Conservation (phyloP, 2,113 vertebrate species). For the Gopherus flavomarginatus region DNA sequence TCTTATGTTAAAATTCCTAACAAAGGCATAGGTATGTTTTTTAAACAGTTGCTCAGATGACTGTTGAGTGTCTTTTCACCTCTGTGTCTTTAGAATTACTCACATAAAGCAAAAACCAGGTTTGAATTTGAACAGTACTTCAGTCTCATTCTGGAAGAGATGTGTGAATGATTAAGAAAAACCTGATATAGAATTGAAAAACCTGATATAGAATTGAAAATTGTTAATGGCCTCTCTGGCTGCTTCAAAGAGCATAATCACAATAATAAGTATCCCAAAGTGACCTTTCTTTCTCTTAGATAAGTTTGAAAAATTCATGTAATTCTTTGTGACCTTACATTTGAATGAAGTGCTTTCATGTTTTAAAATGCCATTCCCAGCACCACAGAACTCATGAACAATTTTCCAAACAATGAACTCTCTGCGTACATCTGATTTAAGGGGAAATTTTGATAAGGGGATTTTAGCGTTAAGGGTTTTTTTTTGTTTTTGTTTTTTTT, state of each 20-base stretch:
- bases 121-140: not conserved
- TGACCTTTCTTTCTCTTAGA: constrained; percentile 5
- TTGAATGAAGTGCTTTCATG: not conserved
- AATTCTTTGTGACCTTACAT: not conserved
- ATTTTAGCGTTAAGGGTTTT: not conserved
- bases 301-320: not conserved
- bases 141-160: not conserved
- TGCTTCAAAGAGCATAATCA: constrained; percentile 41
- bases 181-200: not conserved
- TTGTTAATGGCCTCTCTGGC: not conserved
- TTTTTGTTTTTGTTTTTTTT: not conserved
- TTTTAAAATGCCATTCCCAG: constrained; percentile 15
- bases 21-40: not conserved
- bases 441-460: not conserved
- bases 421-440: not conserved
- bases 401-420: not conserved
- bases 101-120: not conserved
- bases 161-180: not conserved
- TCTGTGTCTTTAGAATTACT: not conserved
- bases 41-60: accelerated
- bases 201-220: not conserved
- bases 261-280: not conserved
- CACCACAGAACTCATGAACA: not conserved
- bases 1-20: not conserved
- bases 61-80: not conserved